These are phyloP conservation scores for Drosophila emarginata DNA, from an alignment of 2,888 invertebrate species.

Conservation along the genomic window DNA sequence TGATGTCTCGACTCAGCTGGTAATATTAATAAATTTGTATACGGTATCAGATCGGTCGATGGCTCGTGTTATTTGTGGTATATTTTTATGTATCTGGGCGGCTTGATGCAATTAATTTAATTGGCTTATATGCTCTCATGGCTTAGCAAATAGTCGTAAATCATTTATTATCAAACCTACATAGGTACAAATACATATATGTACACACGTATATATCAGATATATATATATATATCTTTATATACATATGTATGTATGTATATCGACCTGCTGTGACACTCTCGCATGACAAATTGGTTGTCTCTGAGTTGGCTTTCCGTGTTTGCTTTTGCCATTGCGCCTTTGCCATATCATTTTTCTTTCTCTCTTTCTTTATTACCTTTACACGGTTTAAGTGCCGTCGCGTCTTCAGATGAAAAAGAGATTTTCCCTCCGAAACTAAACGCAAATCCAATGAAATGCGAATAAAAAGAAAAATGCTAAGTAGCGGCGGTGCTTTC, in stretches of 20 bases:
- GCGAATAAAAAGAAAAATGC: slow-evolving; percentile 66
- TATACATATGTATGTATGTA: background rate
- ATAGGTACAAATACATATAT: slow-evolving; percentile 4
- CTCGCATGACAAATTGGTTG: slow-evolving; percentile 26
- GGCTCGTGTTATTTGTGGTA: background rate
- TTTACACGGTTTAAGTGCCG: slow-evolving; percentile 47
- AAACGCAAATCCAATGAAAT: slow-evolving; percentile 62
- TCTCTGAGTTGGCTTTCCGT: slow-evolving; percentile 19
- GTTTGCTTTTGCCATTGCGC: slow-evolving; percentile 5
- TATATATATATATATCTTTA: background rate
- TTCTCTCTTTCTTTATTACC: slow-evolving; percentile 50
- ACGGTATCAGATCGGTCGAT: background rate
- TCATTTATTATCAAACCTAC: slow-evolving; percentile 45
- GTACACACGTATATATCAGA: background rate
- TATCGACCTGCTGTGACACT: slow-evolving; percentile 42
- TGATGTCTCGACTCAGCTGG: background rate
- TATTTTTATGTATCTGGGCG: slow-evolving; percentile 10
- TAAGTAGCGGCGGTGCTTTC: slow-evolving; percentile 41
- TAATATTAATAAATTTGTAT: background rate
- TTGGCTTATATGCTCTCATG: slow-evolving; percentile 38
- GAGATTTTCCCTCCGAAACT: slow-evolving; percentile 21
- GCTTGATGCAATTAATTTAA: slow-evolving; percentile 48
- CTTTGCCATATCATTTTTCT: slow-evolving; percentile 29
- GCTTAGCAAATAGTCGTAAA: slow-evolving; percentile 48
- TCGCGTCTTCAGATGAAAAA: slow-evolving; percentile 1